These are phyloP conservation scores for Hexactinellida sp. DNA, from an alignment of 37 sponge, comb jelly and placozoan genomes.

Conservation along the genomic window DNA sequence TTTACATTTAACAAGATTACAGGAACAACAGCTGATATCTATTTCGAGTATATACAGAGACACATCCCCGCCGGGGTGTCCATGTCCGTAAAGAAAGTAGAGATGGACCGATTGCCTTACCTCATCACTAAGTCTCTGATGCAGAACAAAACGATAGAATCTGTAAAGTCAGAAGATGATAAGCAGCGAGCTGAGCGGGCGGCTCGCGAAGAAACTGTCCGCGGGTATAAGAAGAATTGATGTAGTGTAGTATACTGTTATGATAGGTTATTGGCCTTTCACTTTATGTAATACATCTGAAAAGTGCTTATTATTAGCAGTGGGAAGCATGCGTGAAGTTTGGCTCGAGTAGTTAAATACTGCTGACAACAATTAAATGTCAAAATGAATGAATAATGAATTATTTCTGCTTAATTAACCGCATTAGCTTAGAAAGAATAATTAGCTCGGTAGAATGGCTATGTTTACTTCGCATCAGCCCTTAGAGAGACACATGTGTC, in stretches of 20 bases:
- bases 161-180: background rate
- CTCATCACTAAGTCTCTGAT: constrained; percentile 5
- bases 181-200: background rate
- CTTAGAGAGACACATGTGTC: background rate
- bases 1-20: constrained; percentile 59
- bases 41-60: constrained; percentile 80
- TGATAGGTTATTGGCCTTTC: too few relatives aligned
- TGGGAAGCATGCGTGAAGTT: background rate
- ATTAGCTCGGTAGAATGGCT: background rate
- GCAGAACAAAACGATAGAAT: background rate
- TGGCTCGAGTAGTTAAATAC: too few relatives aligned
- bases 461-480: background rate
- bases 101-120: background rate
- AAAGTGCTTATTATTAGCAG: background rate
- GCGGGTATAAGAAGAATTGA: background rate
- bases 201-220: background rate
- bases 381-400: too few relatives aligned
- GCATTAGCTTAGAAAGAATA: too few relatives aligned
- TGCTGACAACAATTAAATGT: too few relatives aligned
- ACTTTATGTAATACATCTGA: background rate
- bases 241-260: too few relatives aligned
- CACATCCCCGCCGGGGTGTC: constrained; percentile 70
- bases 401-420: too few relatives aligned
- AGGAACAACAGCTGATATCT: constrained; percentile 78
- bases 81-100: constrained; percentile 67